Conservation (phyloP, 2,113 vertebrate species). For the Cephalopterus ornatus region DNA sequence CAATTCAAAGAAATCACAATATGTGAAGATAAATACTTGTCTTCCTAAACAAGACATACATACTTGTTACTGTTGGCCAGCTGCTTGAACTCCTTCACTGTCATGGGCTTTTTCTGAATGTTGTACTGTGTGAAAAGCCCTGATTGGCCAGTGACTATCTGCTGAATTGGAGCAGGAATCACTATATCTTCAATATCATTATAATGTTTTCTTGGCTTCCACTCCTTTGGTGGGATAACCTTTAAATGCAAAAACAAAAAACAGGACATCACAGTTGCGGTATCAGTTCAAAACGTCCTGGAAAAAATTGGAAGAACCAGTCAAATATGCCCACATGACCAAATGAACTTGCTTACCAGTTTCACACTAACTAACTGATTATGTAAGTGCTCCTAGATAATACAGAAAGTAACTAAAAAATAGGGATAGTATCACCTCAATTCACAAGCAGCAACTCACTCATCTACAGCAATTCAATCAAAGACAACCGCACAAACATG, state of each 20-base stretch:
- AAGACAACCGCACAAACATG: background rate
- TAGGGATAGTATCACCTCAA: background rate
- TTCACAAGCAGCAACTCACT: background rate
- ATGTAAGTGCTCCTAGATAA: background rate
- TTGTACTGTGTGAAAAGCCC: constrained; percentile 81
- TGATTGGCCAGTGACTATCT: constrained; percentile 78
- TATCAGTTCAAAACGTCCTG: background rate
- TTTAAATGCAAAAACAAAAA: constrained; percentile 50
- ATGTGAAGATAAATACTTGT: background rate
- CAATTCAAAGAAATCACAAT: background rate
- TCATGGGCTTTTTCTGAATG: constrained; percentile 82
- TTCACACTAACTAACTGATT: background rate
- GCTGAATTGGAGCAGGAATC: constrained; percentile 82
- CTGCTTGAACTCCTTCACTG: constrained; percentile 78
- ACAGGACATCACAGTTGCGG: background rate
- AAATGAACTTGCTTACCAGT: background rate
- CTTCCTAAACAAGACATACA: constrained; percentile 26
- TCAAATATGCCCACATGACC: background rate
- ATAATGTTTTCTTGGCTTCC: constrained; percentile 80
- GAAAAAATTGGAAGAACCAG: background rate
- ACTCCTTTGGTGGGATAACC: constrained; percentile 81
- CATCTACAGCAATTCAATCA: background rate
- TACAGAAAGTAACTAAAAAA: background rate
- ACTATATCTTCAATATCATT: constrained; percentile 79
- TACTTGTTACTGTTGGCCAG: constrained; percentile 81